Evolutionary conservation across 2,797 vertebrate species (phyloP).

Genomic region (Manis pentadactyla): DNA sequence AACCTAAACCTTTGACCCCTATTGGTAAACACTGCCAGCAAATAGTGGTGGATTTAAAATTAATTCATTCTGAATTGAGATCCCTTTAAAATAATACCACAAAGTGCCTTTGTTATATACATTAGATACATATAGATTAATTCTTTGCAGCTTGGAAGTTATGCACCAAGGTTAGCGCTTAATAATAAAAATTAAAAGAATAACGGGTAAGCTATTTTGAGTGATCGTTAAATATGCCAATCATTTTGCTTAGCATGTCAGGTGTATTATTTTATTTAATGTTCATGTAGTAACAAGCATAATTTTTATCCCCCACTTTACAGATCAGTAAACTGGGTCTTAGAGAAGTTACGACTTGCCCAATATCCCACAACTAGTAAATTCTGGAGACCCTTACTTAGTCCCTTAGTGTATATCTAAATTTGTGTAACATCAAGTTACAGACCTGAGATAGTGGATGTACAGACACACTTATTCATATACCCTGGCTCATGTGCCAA

Average conservation of each 20-base stretch:
- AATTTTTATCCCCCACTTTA: background rate
- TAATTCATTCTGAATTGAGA: background rate
- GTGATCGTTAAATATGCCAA: background rate
- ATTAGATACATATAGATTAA: too few species aligned
- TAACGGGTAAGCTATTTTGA: background rate
- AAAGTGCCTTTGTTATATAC: background rate
- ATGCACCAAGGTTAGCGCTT: background rate
- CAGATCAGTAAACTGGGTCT: background rate
- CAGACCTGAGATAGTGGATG: background rate
- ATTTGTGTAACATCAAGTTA: background rate
- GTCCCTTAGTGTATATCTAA: background rate
- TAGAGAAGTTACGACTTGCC: background rate
- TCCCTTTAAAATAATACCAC: background rate
- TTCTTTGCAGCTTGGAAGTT: background rate
- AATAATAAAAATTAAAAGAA: slow-evolving; percentile 26
- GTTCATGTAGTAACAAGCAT: background rate
- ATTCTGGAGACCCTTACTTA: background rate
- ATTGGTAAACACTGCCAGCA: background rate
- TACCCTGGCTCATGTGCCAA: accelerated
- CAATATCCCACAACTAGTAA: background rate
- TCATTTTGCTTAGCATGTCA: background rate
- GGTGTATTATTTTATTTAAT: background rate
- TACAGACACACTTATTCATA: background rate
- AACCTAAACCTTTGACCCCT: background rate
- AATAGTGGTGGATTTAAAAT: background rate